Base-by-base conservation (phyloP, 2,797 vertebrate genomes). In the Gymnocypris eckloni region DNA sequence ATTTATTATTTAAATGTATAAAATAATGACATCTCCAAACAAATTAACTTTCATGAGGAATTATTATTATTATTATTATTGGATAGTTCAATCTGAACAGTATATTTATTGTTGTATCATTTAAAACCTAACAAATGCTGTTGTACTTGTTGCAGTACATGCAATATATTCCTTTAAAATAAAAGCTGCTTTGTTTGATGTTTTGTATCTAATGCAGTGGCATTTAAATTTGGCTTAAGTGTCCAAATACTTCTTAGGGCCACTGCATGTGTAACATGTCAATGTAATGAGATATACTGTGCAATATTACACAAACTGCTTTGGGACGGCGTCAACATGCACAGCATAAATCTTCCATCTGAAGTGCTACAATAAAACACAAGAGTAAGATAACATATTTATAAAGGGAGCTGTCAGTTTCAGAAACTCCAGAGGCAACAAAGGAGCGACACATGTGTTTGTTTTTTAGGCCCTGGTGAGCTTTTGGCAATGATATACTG, bases 281-380 rank as follows among this genome's bases (percentile, higher is more conserved):
- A 33, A 5, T 76, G 10, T 61, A 72, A 22, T 50, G 6, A 22
- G 4, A 28, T 12, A 73, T 59, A 61, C 22, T 28, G 16, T 20
- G 10, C 28, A 18, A 50, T 20, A 84, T 37, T 48, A 77, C 20
- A 28, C 48, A 43, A 54, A 52, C 82, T 70, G 39, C n/a, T 37
- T 64, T 54, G 3, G 75, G 33, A 25, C 2, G 15, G 25, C 6
- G 41, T 69, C n/a, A 28, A 11, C 41, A 18, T 64, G 7, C 54
- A 54, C 50, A 50, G 39, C 66, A 61, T 79, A 48, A 85, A 85
- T 85, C 52, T 71, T 79, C 59, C 20, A 18, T 45, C 52, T 79
- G 39, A 56, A 28, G 37, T n/a, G 13, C 25, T 45, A 45, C 5
- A 45, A 54, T 43, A 79, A 56, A 69, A 16, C 28, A 39, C n/a